Evolutionary conservation across 2,888 invertebrate species (phyloP), one percentile per base, ranked within the genome.

Genomic region (Drosophila bunnanda): DNA sequence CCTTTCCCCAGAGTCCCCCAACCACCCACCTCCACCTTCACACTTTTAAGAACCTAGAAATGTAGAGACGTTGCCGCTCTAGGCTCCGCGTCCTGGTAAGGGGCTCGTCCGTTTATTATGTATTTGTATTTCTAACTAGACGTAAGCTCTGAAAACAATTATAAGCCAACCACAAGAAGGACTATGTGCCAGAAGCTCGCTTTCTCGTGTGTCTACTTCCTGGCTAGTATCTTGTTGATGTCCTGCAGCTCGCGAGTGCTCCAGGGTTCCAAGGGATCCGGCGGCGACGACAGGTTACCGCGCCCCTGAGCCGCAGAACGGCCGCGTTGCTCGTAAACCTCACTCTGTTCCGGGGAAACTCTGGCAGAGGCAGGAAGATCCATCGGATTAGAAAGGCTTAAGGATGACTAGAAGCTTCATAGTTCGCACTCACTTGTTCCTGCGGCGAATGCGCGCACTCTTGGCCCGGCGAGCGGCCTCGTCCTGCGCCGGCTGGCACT

Each of bases 191-290:
- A 72, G 56, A 53, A 62, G 25, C 38, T n/a, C n/a, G 13, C 4
- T 22, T 7, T 1, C 22, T 0, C 1, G 4, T 48, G 15, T 38
- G 3, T 76, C 68, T 78, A 89, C 69, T 89, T 90, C 46, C 76
- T 82, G 60, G 91, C 82, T 66, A 91, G 76, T 87, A 96, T 94
- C 81, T 94, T 94, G 91, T 95, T 96, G 93, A 96, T 96, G 91
- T 94, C 95, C 69, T 94, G 93, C 79, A 96, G 94, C 79, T 94
- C 94, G 77, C 94, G 94, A 44, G 95, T 95, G 91, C 95, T 96
- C 96, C 96, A 96, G 0, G 96, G 95, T 87, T 96, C 95, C 70
- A 96, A 91, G 7, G 95, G 95, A 92, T 95, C 95, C 10, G 94
- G 94, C 5, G 94, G 93, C 9, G 93, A 93, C 9, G 91, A 41